Conservation (phyloP, 2,888 invertebrate genomes). For the Molorchus minor region DNA sequence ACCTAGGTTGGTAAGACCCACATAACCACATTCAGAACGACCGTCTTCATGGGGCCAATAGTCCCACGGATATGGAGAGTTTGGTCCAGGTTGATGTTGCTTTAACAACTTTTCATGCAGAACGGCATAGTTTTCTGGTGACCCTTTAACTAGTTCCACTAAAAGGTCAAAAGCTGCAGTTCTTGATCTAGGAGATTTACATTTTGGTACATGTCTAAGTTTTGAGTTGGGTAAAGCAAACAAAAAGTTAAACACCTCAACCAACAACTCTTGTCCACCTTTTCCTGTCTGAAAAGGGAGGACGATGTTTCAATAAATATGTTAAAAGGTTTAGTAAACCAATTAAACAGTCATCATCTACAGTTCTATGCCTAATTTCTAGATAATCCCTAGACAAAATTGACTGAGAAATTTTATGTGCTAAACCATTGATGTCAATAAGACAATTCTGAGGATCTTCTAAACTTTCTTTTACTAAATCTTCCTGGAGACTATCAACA, state of each 20-base stretch:
- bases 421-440: constrained; percentile 75
- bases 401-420: constrained; percentile 75
- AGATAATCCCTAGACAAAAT: constrained; percentile 81
- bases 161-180: constrained; percentile 91
- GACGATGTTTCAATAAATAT: constrained; percentile 89
- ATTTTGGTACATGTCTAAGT: constrained; percentile 88
- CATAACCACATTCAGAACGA: constrained; percentile 92
- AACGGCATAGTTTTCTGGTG: constrained; percentile 85
- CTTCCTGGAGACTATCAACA: constrained; percentile 85
- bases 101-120: constrained; percentile 83
- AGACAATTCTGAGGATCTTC: constrained; percentile 67
- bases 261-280: constrained; percentile 75
- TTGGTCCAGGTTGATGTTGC: constrained; percentile 86
- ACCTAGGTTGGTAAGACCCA: constrained; percentile 92
- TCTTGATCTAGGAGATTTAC: constrained; percentile 89
- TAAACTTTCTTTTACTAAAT: constrained; percentile 74
- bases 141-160: constrained; percentile 86
- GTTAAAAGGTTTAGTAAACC: constrained; percentile 87
- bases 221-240: constrained; percentile 90
- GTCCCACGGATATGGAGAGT: constrained; percentile 93
- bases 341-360: constrained; percentile 90
- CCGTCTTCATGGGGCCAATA: constrained; percentile 98
- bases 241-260: constrained; percentile 79
- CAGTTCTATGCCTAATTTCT: constrained; percentile 81
- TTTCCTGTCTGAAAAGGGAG: constrained; percentile 85